Percentiles rank a stretch among this genome's conserved stretches.
Evolutionary conservation across 2,888 invertebrate species (phyloP).

Genomic region (Cheilosia soror): DNA sequence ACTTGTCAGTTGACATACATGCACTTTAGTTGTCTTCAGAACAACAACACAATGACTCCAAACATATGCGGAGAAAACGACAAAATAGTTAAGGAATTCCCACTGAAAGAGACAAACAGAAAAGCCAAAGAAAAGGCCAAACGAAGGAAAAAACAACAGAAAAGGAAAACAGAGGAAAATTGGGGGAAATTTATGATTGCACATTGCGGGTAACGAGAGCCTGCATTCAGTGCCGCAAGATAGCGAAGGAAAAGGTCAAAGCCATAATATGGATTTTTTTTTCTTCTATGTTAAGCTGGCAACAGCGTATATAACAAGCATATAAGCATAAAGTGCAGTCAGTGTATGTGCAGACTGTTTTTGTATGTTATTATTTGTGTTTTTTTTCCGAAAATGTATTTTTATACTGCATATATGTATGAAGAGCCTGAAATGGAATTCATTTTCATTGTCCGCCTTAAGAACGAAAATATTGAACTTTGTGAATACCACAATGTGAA

Average conservation of each 20-base stretch:
- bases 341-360: slow-evolving; percentile 34
- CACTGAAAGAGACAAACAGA: slow-evolving; percentile 36
- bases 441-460: slow-evolving; percentile 26
- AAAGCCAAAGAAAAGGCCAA: slow-evolving; percentile 44
- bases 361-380: background rate
- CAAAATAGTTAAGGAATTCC: slow-evolving; percentile 39
- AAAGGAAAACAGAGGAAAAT: slow-evolving; percentile 65
- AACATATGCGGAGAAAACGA: slow-evolving; percentile 41
- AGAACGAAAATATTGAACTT: slow-evolving; percentile 52
- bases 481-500: slow-evolving; percentile 35
- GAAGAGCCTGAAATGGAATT: slow-evolving; percentile 26
- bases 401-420: slow-evolving; percentile 18
- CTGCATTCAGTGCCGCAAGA: slow-evolving; percentile 76
- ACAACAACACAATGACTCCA: background rate
- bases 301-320: slow-evolving; percentile 15
- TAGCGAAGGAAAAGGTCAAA: slow-evolving; percentile 75
- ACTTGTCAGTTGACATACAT: slow-evolving; percentile 40
- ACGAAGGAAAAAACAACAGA: slow-evolving; percentile 40
- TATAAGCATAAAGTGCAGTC: slow-evolving; percentile 30
- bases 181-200: slow-evolving; percentile 75
- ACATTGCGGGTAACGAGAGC: slow-evolving; percentile 76
- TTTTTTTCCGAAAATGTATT: slow-evolving; percentile 41
- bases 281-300: slow-evolving; percentile 28
- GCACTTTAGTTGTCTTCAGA: slow-evolving; percentile 6
- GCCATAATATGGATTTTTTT: slow-evolving; percentile 62